Evolutionary conservation across 2,113 vertebrate genomes (phyloP), one percentile per base, ranked within the genome.

Genomic region (Chaetodon auriga): DNA sequence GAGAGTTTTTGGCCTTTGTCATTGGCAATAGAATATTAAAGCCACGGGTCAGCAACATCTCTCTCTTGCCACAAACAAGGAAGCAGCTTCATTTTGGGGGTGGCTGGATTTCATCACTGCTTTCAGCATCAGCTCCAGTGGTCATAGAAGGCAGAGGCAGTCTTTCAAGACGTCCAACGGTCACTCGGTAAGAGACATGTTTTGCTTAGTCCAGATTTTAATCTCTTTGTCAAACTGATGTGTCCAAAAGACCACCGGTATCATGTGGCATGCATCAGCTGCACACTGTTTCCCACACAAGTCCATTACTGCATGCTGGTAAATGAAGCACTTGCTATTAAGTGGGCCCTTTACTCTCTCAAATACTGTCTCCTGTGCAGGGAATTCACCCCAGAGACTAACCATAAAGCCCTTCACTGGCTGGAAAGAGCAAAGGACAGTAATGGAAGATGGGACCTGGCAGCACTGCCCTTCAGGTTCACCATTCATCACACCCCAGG

Each of bases 341-440:
- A 74, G 25, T 21, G 43, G 43, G 43, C 57, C 54, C 30, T 74
- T 74, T 48, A n/a, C 71, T 60, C 30, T 62, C 12, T 74, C 4
- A n/a, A 36, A n/a, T 51, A 30, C 30, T 30, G 10, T 9, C 19
- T 74, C 12, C 7, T 62, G 6, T 0, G 19, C 19, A 43, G 68
- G 2, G 8, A 54, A 43, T 70, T 70, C 36, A 70, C 36, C 15
- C 21, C 55, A 36, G 36, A 55, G 68, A 53, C 18, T 10, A 8
- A 38, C 16, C 19, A 38, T 69, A 53, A 69, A 36, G 25, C 7
- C 18, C 18, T 53, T n/a, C 30, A 10, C 30, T 49, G 30, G 65
- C 12, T 68, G 23, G 10, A 21, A 51, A 49, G 64, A 66, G 45
- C 25, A 66, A 46, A 66, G 45, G 25, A 68, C 9, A 36, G 46